Evolutionary conservation across 2,888 invertebrate genomes (phyloP), one percentile per base, ranked within the genome.

Genomic region (Lasioglossum malachurum): DNA sequence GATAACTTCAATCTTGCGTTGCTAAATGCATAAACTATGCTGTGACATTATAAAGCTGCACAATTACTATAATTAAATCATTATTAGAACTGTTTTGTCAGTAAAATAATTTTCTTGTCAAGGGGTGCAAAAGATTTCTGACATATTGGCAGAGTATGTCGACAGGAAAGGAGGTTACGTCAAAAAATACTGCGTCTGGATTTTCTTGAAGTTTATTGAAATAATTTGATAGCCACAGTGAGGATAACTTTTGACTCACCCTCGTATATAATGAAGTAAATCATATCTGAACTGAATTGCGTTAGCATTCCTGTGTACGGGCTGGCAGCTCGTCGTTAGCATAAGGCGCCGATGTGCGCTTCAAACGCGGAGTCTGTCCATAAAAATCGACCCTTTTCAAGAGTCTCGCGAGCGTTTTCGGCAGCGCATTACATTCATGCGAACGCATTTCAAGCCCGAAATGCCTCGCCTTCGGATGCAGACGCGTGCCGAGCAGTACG

Each of bases 351-450:
- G 38, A 69, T 69, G 23, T 1, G 69, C 69, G 69, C 23, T 38
- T 69, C 38, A 35, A 69, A 23, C 23, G 38, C 69, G 4, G 3
- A 23, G 69, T 23, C 23, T 23, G 69, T 35, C 12, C 69, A 35
- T 69, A 38, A 69, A 69, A 69, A 69, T 69, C 69, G 38, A 38
- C 23, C 69, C 23, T 12, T 69, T 67, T 67, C 67, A 16, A 67
- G 35, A 31, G 3, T 19, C 35, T 35, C 35, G 35, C 14, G 35
- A 67, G 67, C 67, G 8, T 35, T 35, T 69, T 69, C 38, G 69
- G 38, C 23, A 38, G 23, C 12, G 38, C 10, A 23, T 35, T 69
- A 23, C 38, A 38, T 10, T 35, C 38, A 69, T 23, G 69, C 23
- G 23, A 10, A 69, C 31, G 38, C 69, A 35, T 69, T 69, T 69